Evolutionary conservation across 1,140 invertebrate species (phyloP), one percentile per base, ranked within the genome.

Genomic region (Wiebesia pumilae): DNA sequence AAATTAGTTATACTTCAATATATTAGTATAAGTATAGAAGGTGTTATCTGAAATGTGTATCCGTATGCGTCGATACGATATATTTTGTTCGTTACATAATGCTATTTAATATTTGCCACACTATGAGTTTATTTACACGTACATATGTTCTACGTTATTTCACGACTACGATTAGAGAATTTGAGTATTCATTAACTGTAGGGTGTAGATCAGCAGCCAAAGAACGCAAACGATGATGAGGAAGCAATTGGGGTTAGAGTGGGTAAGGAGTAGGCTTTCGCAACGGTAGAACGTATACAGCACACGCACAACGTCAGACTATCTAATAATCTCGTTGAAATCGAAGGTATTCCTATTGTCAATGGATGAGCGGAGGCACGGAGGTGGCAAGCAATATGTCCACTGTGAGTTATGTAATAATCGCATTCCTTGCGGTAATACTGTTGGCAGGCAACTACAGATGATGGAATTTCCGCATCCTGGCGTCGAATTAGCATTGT

Each of bases 391-490:
- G 80, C 83, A 85, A 85, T 85, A 85, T 85, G 71, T 85, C 77
- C 77, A 85, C 62, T 79, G 58, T 67, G 62, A 82, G 87, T 84
- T 85, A 88, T 86, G 84, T 85, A 88, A 88, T 88, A 88, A 88
- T 81, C 80, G 84, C 87, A 82, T 85, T 77, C 87, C 87, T 51
- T 30, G 43, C 35, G 21, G 38, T 62, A 65, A n/a, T 10, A 30
- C 43, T 54, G 19, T 27, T 62, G 69, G 54, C 75, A 40, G 67
- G 79, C 33, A 40, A 80, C 78, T 51, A 27, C 86, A 27, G 51
- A 10, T 30, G 9, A 62, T 75, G 75, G 38, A 38, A 84, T 84
- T 78, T 78, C 58, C 51, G 71, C 30, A 27, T 27, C 35, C 33
- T 35, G 0, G 16, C 33, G 30, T 54, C 1, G 67, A 83, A 83